A percentile compares a stretch with the other conserved stretches of the same genome.
phyloP scores from a whole-genome alignment of 2,888 invertebrate species.

The Trachelus stipa region DNA sequence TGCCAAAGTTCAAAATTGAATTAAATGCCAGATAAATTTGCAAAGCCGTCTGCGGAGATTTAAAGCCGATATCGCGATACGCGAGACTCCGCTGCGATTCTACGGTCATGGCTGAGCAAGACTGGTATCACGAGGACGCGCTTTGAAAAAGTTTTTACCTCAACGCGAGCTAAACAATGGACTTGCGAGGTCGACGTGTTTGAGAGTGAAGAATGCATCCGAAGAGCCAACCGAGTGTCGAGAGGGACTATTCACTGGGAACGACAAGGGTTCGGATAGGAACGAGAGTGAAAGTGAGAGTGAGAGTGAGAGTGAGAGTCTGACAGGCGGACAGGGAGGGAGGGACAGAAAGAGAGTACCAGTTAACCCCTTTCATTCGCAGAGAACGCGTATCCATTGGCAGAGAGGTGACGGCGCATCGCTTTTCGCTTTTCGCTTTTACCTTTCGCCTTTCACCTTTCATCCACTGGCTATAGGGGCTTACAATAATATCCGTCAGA shows the following conservation, averaged over 20 bases:
- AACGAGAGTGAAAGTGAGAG: conserved; percentile 8
- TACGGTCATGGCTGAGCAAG: background rate
- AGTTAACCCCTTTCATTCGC: conserved; percentile 3
- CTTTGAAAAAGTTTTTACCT: conserved; percentile 4
- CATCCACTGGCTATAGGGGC: too few species aligned
- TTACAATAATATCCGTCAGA: too few species aligned
- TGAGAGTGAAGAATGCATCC: conserved; percentile 7
- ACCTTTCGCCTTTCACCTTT: too few species aligned
- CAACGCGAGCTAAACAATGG: conserved; percentile 1
- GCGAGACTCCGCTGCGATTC: background rate
- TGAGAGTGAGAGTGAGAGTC: conserved; percentile 1
- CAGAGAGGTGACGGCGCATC: too few species aligned
- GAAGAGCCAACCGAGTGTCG: background rate
- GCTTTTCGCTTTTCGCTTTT: too few species aligned
- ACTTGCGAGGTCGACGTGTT: background rate
- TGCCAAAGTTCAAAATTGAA: conserved; percentile 62
- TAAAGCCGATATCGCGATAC: conserved; percentile 10
- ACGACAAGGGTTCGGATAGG: background rate
- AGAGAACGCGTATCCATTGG: conserved; percentile 1
- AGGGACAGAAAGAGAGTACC: conserved; percentile 1
- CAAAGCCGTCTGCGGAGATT: conserved; percentile 16
- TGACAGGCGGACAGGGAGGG: background rate
- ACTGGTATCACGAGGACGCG: background rate
- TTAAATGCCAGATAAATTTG: conserved; percentile 61
- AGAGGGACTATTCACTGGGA: background rate